Percentiles rank a stretch among this genome's conserved stretches.
These are phyloP conservation scores for Creontiades dilutus DNA, from an alignment of 2,888 invertebrate genomes.

Conservation along the genomic window DNA sequence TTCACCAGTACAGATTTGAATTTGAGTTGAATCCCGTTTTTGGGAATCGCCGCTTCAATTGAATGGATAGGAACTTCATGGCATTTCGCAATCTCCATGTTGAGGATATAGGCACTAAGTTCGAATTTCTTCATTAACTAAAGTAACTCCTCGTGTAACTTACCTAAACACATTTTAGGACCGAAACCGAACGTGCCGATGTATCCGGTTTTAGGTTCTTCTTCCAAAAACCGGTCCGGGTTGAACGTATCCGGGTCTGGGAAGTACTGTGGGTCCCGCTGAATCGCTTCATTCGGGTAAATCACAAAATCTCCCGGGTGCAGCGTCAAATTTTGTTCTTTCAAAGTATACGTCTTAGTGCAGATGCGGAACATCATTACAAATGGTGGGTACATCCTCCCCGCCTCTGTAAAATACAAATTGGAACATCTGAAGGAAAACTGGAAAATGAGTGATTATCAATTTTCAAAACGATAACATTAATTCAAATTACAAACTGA, in stretches of 20 bases:
- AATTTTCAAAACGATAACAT: too few relatives aligned
- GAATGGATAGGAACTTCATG: too few relatives aligned
- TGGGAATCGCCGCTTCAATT: too few relatives aligned
- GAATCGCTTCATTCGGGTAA: neutral
- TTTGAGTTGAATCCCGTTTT: too few relatives aligned
- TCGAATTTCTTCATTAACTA: too few relatives aligned
- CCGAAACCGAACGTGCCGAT: slow-evolving; percentile 43
- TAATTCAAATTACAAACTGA: too few relatives aligned
- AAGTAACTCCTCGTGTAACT: neutral
- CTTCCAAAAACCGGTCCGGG: slow-evolving; percentile 18
- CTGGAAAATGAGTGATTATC: too few relatives aligned
- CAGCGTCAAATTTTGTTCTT: neutral
- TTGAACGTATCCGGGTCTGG: slow-evolving; percentile 41
- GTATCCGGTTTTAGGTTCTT: slow-evolving; percentile 39
- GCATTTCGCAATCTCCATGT: too few relatives aligned
- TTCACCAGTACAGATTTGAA: too few relatives aligned
- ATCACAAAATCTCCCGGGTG: neutral
- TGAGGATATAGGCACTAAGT: too few relatives aligned
- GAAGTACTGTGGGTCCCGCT: slow-evolving; percentile 47
- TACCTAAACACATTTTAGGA: slow-evolving; percentile 53
- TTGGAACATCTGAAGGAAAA: too few relatives aligned
- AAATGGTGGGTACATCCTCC: slow-evolving; percentile 63
- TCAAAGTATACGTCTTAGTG: slow-evolving; percentile 23
- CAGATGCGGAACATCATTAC: neutral
- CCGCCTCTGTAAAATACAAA: slow-evolving; percentile 19